Evolutionary conservation across 1,140 invertebrate genomes (phyloP).

Genomic region (Venturia canescens): DNA sequence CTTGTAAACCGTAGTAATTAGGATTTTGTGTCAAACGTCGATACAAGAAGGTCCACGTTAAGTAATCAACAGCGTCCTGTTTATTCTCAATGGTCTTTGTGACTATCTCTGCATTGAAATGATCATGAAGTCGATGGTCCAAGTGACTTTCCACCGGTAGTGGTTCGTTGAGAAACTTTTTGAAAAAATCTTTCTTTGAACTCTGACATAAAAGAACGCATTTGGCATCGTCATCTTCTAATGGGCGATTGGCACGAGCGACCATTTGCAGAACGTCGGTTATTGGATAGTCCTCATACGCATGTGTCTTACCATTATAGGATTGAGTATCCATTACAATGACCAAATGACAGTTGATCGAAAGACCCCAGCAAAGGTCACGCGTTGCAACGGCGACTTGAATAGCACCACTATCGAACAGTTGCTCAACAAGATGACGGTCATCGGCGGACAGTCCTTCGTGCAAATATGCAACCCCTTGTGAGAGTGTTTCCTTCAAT

Average conservation of each 20-base stretch:
- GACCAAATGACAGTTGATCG: slow-evolving; percentile 92
- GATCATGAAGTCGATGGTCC: slow-evolving; percentile 98
- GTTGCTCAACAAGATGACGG: slow-evolving; percentile 91
- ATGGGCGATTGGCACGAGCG: slow-evolving; percentile 92
- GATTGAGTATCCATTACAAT: slow-evolving; percentile 98
- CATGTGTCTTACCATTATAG: slow-evolving; percentile 96
- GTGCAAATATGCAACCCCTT: slow-evolving; percentile 98
- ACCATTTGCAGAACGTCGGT: slow-evolving; percentile 99
- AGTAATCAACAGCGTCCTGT: slow-evolving; percentile 99
- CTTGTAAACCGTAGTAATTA: slow-evolving; percentile 99
- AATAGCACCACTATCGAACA: slow-evolving; percentile 95
- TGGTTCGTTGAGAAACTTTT: slow-evolving; percentile 98
- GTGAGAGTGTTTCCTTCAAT: slow-evolving; percentile 89
- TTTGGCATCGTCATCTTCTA: slow-evolving; percentile 95
- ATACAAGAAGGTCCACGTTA: slow-evolving; percentile 99
- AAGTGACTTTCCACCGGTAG: slow-evolving; percentile 98
- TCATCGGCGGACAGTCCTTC: slow-evolving; percentile 93
- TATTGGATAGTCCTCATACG: slow-evolving; percentile 98
- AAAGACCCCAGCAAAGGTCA: slow-evolving; percentile 94
- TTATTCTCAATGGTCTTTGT: slow-evolving; percentile 99
- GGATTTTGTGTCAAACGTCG: slow-evolving; percentile 98
- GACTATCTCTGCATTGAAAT: slow-evolving; percentile 99
- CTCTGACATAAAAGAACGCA: slow-evolving; percentile 98
- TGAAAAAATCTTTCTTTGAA: slow-evolving; percentile 99
- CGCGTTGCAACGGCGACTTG: slow-evolving; percentile 95